phyloP scores from a whole-genome alignment of 2,888 invertebrate genomes.

The Lepidocyrtinus sp. region DNA sequence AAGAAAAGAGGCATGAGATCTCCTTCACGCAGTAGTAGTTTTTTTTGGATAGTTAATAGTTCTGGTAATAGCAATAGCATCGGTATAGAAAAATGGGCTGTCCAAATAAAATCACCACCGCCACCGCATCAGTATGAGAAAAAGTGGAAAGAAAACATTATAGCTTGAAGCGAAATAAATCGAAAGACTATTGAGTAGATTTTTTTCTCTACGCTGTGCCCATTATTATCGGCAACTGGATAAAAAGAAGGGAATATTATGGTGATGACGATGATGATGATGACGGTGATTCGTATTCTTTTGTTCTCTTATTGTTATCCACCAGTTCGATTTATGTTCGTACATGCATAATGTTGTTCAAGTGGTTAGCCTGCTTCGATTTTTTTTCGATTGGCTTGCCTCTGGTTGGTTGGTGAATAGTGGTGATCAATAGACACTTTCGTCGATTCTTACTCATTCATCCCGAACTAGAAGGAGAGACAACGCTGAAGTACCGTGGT shows the following conservation, averaged over 20 bases:
- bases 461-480: conserved; percentile 32
- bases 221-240: conserved; percentile 63
- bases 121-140: conserved; percentile 26
- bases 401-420: conserved; percentile 17
- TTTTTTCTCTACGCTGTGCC: conserved; percentile 49
- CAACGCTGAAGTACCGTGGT: background rate
- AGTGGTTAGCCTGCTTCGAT: conserved; percentile 13
- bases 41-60: conserved; percentile 4
- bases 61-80: conserved; percentile 43
- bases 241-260: background rate
- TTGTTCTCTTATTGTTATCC: conserved; percentile 8
- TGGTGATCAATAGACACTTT: conserved; percentile 56
- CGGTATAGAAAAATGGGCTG: conserved; percentile 53
- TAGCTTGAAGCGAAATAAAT: conserved; percentile 58
- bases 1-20: background rate
- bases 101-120: conserved; percentile 58
- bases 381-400: conserved; percentile 30
- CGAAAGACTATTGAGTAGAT: conserved; percentile 59
- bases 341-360: conserved; percentile 41
- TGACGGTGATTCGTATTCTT: conserved; percentile 7
- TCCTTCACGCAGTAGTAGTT: too few relatives aligned
- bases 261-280: conserved; percentile 2
- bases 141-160: conserved; percentile 45
- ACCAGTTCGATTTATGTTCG: conserved; percentile 15
- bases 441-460: conserved; percentile 57